Evolutionary conservation across 2,113 vertebrate genomes (phyloP).

Genomic region (Atrichornis clamosus): DNA sequence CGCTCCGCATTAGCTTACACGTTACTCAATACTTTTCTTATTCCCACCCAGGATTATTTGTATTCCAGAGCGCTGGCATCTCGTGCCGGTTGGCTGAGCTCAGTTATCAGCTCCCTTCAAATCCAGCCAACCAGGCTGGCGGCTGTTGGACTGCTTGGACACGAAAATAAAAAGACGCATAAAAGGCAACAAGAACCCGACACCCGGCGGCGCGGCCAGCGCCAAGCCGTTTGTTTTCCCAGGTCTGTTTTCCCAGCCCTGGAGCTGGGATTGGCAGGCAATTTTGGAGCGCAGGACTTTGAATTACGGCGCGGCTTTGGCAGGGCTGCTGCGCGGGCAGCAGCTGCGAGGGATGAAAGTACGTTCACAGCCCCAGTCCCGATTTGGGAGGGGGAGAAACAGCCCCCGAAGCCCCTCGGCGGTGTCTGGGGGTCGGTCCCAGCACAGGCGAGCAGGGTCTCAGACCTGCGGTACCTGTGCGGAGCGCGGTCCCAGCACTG

Average conservation of each 20-base stretch:
- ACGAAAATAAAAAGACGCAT: background rate
- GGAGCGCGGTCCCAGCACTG: rapidly evolving
- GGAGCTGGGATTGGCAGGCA: background rate
- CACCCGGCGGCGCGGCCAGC: background rate
- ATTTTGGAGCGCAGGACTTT: slow-evolving; percentile 22
- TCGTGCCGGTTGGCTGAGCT: slow-evolving; percentile 19
- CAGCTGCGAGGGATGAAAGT: background rate
- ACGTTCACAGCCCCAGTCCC: rapidly evolving
- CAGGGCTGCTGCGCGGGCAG: background rate
- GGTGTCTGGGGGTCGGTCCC: rapidly evolving
- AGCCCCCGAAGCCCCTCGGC: rapidly evolving
- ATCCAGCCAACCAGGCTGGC: slow-evolving; percentile 61
- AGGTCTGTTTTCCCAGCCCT: background rate
- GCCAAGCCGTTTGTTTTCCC: background rate
- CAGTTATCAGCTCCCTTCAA: slow-evolving; percentile 61
- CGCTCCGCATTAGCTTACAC: background rate
- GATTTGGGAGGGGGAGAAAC: too few relatives aligned
- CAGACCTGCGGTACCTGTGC: rapidly evolving
- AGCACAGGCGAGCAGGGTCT: rapidly evolving
- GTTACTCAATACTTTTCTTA: background rate
- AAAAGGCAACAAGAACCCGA: slow-evolving; percentile 33
- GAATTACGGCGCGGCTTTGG: background rate
- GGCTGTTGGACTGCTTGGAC: slow-evolving; percentile 15
- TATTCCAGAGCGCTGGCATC: background rate
- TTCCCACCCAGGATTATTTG: slow-evolving; percentile 17